These are phyloP conservation scores for Lophius americanus DNA, from an alignment of 2,797 vertebrate genomes.

Conservation along the genomic window DNA sequence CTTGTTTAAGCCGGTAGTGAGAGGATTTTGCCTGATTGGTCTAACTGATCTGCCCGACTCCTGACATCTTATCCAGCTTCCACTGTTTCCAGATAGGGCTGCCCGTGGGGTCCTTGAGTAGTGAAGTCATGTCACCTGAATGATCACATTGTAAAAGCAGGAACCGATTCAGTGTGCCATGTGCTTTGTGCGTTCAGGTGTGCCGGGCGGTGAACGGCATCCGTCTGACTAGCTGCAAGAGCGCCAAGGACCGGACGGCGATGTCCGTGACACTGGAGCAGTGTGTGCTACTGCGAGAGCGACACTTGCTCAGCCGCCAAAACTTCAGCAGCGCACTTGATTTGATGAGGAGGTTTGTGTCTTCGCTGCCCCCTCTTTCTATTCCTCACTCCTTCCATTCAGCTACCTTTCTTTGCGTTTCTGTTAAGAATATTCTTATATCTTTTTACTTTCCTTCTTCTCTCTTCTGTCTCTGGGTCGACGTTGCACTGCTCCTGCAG, in stretches of 20 bases:
- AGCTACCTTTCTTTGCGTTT: not conserved
- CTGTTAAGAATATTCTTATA: too few species aligned
- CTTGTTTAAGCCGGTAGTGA: too few species aligned
- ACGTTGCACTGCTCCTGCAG: slow-evolving; percentile 37
- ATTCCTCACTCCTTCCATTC: too few species aligned
- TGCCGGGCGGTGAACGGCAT: slow-evolving; percentile 88
- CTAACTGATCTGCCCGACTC: too few species aligned
- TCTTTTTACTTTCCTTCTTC: not conserved
- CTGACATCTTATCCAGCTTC: too few species aligned
- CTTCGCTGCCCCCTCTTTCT: not conserved
- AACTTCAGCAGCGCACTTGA: slow-evolving; percentile 87
- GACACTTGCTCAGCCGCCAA: slow-evolving; percentile 84
- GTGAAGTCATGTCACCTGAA: too few species aligned
- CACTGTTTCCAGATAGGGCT: too few species aligned
- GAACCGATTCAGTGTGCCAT: not conserved
- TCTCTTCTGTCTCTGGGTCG: not conserved
- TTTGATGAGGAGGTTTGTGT: slow-evolving; percentile 86
- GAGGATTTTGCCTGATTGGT: too few species aligned
- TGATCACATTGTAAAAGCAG: not conserved
- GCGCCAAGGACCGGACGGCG: slow-evolving; percentile 91
- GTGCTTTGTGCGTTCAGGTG: slow-evolving; percentile 74
- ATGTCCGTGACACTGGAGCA: slow-evolving; percentile 94
- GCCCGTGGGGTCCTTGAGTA: too few species aligned
- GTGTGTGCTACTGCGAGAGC: slow-evolving; percentile 85
- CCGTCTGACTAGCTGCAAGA: slow-evolving; percentile 92